These are phyloP conservation scores for Carposina sasakii DNA, from an alignment of 1,140 invertebrate species.

Conservation along the genomic window DNA sequence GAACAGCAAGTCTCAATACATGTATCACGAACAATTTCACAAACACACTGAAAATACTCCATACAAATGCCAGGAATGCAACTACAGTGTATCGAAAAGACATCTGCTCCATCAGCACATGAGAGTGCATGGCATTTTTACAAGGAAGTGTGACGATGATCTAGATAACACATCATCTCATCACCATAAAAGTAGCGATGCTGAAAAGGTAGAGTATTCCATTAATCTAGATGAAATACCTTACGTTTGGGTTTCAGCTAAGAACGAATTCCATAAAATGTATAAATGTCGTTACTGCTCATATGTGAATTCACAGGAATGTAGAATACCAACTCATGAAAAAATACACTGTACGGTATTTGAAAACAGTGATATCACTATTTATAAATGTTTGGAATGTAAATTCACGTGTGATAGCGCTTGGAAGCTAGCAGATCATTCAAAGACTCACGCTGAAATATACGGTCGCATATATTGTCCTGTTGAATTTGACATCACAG, in stretches of 20 bases:
- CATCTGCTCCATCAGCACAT: slow-evolving; percentile 86
- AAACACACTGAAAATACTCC: slow-evolving; percentile 78
- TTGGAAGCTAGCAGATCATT: slow-evolving; percentile 82
- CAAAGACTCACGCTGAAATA: slow-evolving; percentile 83
- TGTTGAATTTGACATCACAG: slow-evolving; percentile 76
- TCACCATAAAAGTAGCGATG: slow-evolving; percentile 21
- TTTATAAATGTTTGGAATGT: slow-evolving; percentile 81
- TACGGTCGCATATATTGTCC: slow-evolving; percentile 81
- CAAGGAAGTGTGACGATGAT: slow-evolving; percentile 52
- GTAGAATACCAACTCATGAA: slow-evolving; percentile 89
- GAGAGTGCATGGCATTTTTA: slow-evolving; percentile 79
- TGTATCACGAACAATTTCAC: slow-evolving; percentile 91
- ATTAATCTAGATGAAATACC: slow-evolving; percentile 70
- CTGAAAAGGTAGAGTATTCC: slow-evolving; percentile 28
- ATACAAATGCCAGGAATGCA: slow-evolving; percentile 86
- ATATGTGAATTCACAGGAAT: slow-evolving; percentile 84
- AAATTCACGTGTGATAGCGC: slow-evolving; percentile 86
- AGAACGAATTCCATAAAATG: slow-evolving; percentile 85
- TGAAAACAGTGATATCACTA: slow-evolving; percentile 65
- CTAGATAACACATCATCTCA: slow-evolving; percentile 37
- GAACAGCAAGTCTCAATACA: slow-evolving; percentile 87
- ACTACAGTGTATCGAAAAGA: slow-evolving; percentile 86
- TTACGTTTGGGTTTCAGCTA: slow-evolving; percentile 81
- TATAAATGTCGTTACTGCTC: slow-evolving; percentile 90
- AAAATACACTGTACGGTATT: slow-evolving; percentile 81